A percentile compares a stretch with the other conserved stretches of the same genome.
phyloP scores from a whole-genome alignment of 2,797 vertebrate genomes.

The Brachymystax lenok region DNA sequence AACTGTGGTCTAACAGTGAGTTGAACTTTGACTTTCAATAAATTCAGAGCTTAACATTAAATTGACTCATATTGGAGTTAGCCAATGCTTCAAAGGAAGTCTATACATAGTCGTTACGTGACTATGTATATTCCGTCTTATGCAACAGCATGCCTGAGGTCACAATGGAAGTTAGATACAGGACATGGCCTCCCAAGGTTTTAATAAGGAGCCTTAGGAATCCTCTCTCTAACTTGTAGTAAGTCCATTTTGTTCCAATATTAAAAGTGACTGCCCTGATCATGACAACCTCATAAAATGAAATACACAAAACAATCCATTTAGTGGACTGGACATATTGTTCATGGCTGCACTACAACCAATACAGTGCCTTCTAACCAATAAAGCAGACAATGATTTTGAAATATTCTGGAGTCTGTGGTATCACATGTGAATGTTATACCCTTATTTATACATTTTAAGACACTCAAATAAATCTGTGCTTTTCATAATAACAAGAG shows the following conservation, averaged over 20 bases:
- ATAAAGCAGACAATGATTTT: background rate
- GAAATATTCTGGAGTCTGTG: background rate
- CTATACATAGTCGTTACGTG: too few relatives aligned
- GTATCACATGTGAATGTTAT: background rate
- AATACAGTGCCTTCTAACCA: background rate
- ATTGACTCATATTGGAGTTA: background rate
- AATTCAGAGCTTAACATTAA: background rate
- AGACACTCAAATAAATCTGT: background rate
- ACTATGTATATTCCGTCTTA: background rate
- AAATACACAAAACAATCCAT: background rate
- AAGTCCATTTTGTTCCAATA: background rate
- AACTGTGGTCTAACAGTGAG: background rate
- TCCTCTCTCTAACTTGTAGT: background rate
- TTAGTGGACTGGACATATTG: background rate
- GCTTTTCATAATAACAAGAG: background rate
- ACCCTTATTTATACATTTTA: background rate
- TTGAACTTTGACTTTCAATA: background rate
- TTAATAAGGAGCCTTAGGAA: background rate
- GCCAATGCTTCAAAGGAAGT: background rate
- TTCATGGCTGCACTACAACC: background rate
- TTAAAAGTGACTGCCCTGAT: background rate
- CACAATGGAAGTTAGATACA: background rate
- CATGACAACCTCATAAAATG: background rate
- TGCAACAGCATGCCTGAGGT: background rate
- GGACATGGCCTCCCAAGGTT: background rate